These are phyloP conservation scores for Augochlorella aurata DNA, from an alignment of 2,888 invertebrate species.

Conservation along the genomic window DNA sequence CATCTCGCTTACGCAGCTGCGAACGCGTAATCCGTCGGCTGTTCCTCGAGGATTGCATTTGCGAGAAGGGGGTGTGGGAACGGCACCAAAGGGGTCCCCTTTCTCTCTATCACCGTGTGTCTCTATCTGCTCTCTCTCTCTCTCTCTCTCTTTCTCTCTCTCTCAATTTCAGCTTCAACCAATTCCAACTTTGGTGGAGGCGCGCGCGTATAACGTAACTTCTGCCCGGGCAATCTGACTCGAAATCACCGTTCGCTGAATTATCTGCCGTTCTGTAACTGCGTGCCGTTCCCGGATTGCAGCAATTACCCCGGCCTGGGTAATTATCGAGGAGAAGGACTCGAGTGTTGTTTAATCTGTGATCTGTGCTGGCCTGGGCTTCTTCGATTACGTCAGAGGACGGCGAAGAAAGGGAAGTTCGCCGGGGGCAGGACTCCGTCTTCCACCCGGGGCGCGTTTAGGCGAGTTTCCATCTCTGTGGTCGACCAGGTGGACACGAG, in stretches of 20 bases:
- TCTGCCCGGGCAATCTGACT: constrained; percentile 79
- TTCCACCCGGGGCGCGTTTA: neutral
- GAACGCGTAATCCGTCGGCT: constrained; percentile 67
- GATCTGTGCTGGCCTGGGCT: constrained; percentile 75
- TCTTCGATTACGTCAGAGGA: constrained; percentile 76
- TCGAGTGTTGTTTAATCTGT: constrained; percentile 80
- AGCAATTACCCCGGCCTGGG: constrained; percentile 79
- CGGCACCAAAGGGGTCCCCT: constrained; percentile 51
- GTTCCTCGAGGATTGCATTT: constrained; percentile 62
- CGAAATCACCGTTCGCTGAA: constrained; percentile 80
- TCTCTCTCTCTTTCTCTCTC: constrained; percentile 57
- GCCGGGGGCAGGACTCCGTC: neutral
- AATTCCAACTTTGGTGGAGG: constrained; percentile 79
- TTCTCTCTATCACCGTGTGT: neutral
- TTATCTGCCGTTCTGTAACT: constrained; percentile 76
- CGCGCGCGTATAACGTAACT: constrained; percentile 75
- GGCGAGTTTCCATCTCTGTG: neutral
- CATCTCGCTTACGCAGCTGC: constrained; percentile 62
- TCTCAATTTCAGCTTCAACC: constrained; percentile 73
- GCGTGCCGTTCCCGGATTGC: constrained; percentile 80
- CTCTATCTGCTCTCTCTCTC: constrained; percentile 9
- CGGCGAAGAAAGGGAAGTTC: constrained; percentile 55
- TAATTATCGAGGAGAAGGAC: constrained; percentile 81
- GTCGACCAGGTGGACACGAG: too few relatives aligned
- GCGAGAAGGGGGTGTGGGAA: constrained; percentile 54